phyloP scores from a whole-genome alignment of 2,113 vertebrate genomes.

The Eublepharis macularius region DNA sequence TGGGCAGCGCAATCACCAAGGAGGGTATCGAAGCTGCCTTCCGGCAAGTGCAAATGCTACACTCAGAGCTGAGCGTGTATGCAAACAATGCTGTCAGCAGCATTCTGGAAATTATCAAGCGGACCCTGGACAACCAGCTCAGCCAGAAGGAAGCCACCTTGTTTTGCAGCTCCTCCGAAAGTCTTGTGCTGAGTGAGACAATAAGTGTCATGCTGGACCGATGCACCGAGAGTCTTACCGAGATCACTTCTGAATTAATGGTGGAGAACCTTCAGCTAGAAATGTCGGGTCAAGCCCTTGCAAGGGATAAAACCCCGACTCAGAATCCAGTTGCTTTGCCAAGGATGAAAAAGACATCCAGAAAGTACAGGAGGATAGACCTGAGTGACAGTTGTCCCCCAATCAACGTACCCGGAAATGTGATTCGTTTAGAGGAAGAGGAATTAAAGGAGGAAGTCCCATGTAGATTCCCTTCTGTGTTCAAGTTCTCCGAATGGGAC shows the following conservation, averaged over 20 bases:
- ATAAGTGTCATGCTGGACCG: slow-evolving; percentile 20
- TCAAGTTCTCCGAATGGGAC: background rate
- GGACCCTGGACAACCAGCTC: background rate
- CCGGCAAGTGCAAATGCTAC: background rate
- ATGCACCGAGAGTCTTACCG: slow-evolving; percentile 12
- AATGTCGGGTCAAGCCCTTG: background rate
- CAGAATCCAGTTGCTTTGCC: background rate
- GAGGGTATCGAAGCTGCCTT: background rate
- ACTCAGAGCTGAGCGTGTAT: background rate
- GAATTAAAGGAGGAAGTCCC: slow-evolving; percentile 11
- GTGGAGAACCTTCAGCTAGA: slow-evolving; percentile 14
- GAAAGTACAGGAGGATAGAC: background rate
- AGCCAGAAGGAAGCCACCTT: background rate
- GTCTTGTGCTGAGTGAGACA: background rate
- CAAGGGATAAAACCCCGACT: background rate
- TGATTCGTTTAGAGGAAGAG: slow-evolving; percentile 24
- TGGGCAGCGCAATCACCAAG: background rate
- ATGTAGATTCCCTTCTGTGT: background rate
- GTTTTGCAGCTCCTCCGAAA: slow-evolving; percentile 21
- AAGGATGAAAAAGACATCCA: background rate
- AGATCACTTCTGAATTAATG: slow-evolving; percentile 14
- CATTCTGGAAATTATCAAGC: background rate
- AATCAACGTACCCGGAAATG: slow-evolving; percentile 13
- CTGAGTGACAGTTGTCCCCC: background rate
- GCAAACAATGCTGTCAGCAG: background rate